phyloP scores from a whole-genome alignment of 2,113 vertebrate species.

The Psilopsiagon aurifrons region DNA sequence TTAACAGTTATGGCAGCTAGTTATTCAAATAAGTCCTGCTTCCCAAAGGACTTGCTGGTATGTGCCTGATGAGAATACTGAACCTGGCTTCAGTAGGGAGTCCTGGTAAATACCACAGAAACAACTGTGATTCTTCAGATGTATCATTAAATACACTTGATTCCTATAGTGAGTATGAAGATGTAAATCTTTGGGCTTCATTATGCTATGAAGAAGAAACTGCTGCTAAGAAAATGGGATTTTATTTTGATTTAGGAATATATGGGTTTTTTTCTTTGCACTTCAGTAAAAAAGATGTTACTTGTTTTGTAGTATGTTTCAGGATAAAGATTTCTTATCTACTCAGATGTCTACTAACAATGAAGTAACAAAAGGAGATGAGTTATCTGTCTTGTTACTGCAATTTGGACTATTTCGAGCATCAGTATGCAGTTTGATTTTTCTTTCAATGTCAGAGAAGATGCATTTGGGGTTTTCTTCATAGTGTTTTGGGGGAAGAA shows the following conservation, averaged over 20 bases:
- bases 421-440: not conserved
- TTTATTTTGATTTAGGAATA: not conserved
- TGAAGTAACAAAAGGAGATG: not conserved
- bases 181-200: not conserved
- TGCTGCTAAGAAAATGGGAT: not conserved
- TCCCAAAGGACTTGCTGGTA: not conserved
- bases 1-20: not conserved
- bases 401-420: not conserved
- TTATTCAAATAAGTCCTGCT: not conserved
- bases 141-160: not conserved
- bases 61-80: not conserved
- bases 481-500: not conserved
- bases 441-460: not conserved
- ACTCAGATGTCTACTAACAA: not conserved
- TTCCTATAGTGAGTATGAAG: not conserved
- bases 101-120: not conserved
- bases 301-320: not conserved
- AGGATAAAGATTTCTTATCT: conserved; percentile 5
- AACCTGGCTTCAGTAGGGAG: rapidly evolving
- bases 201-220: not conserved
- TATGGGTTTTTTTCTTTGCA: not conserved
- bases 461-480: not conserved
- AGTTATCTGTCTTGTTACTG: not conserved
- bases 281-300: not conserved
- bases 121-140: not conserved